Percentiles rank a stretch among this genome's conserved stretches.
Conservation (phyloP, 2,888 invertebrate species). For the Drosophila neutralis region DNA sequence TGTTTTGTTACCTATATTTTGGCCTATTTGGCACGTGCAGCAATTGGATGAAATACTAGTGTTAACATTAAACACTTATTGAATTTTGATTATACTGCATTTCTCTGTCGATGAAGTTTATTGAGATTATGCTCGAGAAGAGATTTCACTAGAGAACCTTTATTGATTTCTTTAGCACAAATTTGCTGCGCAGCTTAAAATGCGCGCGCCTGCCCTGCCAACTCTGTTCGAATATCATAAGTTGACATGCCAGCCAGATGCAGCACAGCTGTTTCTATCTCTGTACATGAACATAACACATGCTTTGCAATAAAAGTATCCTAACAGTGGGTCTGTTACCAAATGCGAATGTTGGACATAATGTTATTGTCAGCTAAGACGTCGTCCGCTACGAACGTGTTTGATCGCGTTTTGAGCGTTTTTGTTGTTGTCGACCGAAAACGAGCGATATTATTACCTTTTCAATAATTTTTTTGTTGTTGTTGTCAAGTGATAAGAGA, state of each 20-base stretch:
- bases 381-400: constrained; percentile 2
- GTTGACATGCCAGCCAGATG: constrained; percentile 1
- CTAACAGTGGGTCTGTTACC: constrained; percentile 1
- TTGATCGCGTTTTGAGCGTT: not conserved
- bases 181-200: constrained; percentile 47
- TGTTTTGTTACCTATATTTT: not conserved
- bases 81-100: constrained; percentile 44
- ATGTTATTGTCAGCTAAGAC: constrained; percentile 4
- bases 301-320: not conserved
- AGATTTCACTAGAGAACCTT: constrained; percentile 19
- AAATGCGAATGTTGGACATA: not conserved
- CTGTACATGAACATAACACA: constrained; percentile 3
- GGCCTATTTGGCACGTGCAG: not conserved
- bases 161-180: constrained; percentile 48
- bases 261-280: not conserved
- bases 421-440: constrained; percentile 1
- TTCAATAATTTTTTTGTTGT: constrained; percentile 23
- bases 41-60: not conserved
- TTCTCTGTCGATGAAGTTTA: constrained; percentile 15
- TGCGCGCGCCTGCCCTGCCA: constrained; percentile 37
- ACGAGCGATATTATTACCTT: not conserved
- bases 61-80: constrained; percentile 5
- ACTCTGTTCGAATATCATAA: not conserved
- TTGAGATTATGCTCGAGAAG: constrained; percentile 6
- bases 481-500: constrained; percentile 40